phyloP scores from a whole-genome alignment of 2,888 invertebrate genomes.

The Ischnura elegans region DNA sequence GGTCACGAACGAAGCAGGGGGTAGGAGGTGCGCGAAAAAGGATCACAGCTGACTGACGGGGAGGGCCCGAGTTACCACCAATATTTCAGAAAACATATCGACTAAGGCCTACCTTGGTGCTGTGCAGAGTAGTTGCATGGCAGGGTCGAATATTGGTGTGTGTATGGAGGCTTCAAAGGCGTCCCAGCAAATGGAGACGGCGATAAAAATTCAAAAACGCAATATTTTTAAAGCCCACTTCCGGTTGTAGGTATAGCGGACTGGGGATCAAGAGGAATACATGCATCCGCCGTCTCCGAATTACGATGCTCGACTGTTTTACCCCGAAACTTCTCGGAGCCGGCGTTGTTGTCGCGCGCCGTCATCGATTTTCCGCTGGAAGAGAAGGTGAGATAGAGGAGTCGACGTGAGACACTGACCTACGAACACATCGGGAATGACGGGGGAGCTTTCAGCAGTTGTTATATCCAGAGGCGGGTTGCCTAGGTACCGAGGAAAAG shows the following conservation, averaged over 20 bases:
- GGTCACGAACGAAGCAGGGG: not conserved
- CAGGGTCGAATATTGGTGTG: slow-evolving; percentile 55
- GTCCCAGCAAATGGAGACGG: slow-evolving; percentile 15
- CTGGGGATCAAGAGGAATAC: slow-evolving; percentile 43
- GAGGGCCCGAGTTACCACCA: not conserved
- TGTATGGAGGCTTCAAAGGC: not conserved
- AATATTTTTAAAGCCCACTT: slow-evolving; percentile 24
- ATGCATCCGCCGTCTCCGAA: slow-evolving; percentile 39
- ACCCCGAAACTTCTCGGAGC: not conserved
- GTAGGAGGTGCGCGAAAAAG: slow-evolving; percentile 52
- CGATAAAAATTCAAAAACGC: not conserved
- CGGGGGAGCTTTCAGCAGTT: not conserved
- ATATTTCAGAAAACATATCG: not conserved
- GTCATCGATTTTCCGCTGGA: slow-evolving; percentile 33
- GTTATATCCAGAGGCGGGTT: no score
- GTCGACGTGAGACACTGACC: not conserved
- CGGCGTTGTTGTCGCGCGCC: not conserved
- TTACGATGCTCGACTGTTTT: slow-evolving; percentile 54
- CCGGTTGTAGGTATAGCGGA: slow-evolving; percentile 40
- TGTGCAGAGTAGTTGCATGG: slow-evolving; percentile 46
- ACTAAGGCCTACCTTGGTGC: slow-evolving; percentile 2
- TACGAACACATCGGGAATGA: not conserved
- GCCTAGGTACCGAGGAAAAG: no score
- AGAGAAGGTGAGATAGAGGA: not conserved
- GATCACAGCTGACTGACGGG: slow-evolving; percentile 37